These are phyloP conservation scores for Eustalomyia histrio DNA, from an alignment of 2,888 invertebrate genomes.

Conservation along the genomic window DNA sequence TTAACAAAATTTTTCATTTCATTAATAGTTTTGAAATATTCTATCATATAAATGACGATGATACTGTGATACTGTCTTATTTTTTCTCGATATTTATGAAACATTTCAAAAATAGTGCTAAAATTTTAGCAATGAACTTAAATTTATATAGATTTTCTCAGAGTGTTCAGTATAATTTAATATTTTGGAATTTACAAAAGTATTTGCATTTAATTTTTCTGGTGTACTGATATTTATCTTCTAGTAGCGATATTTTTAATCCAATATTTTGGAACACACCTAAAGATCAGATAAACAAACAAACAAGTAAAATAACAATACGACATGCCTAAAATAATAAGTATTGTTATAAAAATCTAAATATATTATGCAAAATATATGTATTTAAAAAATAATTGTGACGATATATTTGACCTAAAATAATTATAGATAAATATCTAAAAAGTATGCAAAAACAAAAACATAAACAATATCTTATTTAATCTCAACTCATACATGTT, in stretches of 20 bases:
- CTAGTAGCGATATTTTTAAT: background rate
- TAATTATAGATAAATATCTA: slow-evolving; percentile 42
- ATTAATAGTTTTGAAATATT: too few species aligned
- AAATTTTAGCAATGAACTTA: too few species aligned
- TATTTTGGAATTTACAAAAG: too few species aligned
- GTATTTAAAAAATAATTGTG: background rate
- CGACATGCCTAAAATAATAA: background rate
- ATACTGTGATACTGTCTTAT: too few species aligned
- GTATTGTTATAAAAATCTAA: background rate
- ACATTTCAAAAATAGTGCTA: too few species aligned
- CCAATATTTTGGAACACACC: slow-evolving; percentile 52
- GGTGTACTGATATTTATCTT: background rate
- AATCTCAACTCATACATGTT: slow-evolving; percentile 38
- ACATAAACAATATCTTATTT: slow-evolving; percentile 26
- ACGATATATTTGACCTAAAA: slow-evolving; percentile 14
- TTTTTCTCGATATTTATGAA: too few species aligned
- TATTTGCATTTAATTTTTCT: too few species aligned
- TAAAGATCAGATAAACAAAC: slow-evolving; percentile 53
- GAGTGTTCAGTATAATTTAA: too few species aligned
- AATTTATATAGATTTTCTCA: too few species aligned
- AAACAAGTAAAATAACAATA: background rate
- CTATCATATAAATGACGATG: too few species aligned
- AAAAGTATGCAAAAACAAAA: slow-evolving; percentile 27
- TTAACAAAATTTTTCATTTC: too few species aligned
- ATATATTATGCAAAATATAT: background rate